Evolutionary conservation across 2,888 invertebrate genomes (phyloP), one percentile per base, ranked within the genome.

Genomic region (Perithous albicinctus): DNA sequence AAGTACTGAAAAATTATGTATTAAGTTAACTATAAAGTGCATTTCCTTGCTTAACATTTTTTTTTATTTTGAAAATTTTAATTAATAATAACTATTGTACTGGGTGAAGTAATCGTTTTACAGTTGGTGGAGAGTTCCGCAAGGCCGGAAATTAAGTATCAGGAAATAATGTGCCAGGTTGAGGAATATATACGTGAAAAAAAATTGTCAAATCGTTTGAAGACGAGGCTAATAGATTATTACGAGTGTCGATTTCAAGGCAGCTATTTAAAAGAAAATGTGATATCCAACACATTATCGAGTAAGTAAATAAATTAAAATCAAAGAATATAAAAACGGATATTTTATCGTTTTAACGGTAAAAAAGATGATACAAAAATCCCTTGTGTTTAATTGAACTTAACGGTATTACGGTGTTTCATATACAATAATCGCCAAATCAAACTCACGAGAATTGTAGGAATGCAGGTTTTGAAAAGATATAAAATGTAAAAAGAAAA

Each of bases 181-280:
- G 93, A 94, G 89, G 94, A 94, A 82, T 95, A 95, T 86, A 95
- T 95, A 94, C 90, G 91, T 8, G 94, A 94, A 80, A 94, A 94
- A 86, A 94, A 94, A 85, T 93, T 95, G 29, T 94, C 95, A 0
- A 86, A 90, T n/a, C 88, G 92, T 26, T 91, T 95, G 79, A 93
- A 94, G 87, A 91, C 93, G 32, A 93, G 94, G n/a, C 93, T 95
- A n/a, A 89, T 94, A 8, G 92, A 92, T 1, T 95, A 94, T 88
- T 95, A 95, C 87, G 93, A 94, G 79, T 94, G 95, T 88, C 93
- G 93, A 78, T 95, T 94, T 87, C 94, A 94, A 86, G 94, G 94
- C 83, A 92, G 93, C 73, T 95, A 94, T 87, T 95, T 94, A 88
- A 93, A 94, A 85, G 95, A 95, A 85, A 93, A 93, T 5, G 93